Base-by-base conservation (phyloP, 1,140 invertebrate species). In the Eubasilissa regina region DNA sequence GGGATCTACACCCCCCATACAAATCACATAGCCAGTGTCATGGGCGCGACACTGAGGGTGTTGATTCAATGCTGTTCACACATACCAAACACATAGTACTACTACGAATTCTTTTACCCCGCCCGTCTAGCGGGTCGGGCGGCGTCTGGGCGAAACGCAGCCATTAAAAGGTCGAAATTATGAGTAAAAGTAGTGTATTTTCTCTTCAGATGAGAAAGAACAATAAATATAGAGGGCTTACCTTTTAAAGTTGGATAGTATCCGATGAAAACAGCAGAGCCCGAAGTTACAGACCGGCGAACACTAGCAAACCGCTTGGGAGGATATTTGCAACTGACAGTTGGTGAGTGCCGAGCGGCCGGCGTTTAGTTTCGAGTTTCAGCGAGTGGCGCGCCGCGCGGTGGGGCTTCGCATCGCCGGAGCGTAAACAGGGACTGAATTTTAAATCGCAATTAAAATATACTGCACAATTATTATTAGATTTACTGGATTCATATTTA, bases 291-390 rank as follows among this genome's bases (percentile, higher is more conserved):
- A 3, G 43, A 68, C 64, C 64, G 64, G 64, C 66, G 44, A 51
- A 19, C 45, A 70, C 66, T 25, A 47, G 47, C 66, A 21, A 47
- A 51, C 66, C 8, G 47, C 66, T 12, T 4, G 66, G 48, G 45
- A 70, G 43, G 9, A 51, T 47, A 45, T 70, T 51, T 10, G 66
- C 66, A 70, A 70, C 66, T 70, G 66, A 70, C 66, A 70, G 66
- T 70, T 51, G 56, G 56, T 35, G 25, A 35, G 55, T 4, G 12
- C 15, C 55, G 8, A 19, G 15, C 53, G 11, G n/a, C 3, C 9
- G 55, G 25, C 25, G 25, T 35, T 35, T 35, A 35, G 25, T 35
- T 35, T 35, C 25, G 25, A 35, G 25, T 35, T 56, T 56, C 53
- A 56, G 19, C 15, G 11, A 21, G 55, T 19, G 66, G 66, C 44